phyloP scores from a whole-genome alignment of 53 echinoderm and acorn worm species.

The Glandiceps talaboti region DNA sequence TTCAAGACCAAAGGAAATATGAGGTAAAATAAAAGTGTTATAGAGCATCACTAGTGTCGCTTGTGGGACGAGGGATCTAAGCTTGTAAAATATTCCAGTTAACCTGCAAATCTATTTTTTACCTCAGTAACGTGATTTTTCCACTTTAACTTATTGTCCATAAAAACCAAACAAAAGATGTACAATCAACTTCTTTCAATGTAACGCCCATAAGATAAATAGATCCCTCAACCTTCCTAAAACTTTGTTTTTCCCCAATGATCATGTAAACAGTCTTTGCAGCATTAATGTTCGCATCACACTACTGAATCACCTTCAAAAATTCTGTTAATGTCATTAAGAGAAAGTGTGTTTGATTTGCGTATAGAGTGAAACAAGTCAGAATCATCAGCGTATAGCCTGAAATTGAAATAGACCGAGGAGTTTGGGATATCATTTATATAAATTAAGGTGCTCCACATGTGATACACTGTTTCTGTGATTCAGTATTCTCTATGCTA shows the following conservation, averaged over 20 bases:
- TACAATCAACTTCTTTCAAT: background rate
- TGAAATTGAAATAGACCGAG: background rate
- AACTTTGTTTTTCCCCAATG: background rate
- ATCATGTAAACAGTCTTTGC: background rate
- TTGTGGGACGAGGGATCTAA: background rate
- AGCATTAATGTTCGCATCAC: background rate
- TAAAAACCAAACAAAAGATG: background rate
- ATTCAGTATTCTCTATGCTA: no score
- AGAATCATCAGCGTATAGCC: background rate
- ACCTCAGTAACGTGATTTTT: background rate
- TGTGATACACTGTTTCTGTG: no score
- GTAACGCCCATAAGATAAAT: background rate
- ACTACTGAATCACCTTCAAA: background rate
- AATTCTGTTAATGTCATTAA: background rate
- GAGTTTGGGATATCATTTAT: background rate
- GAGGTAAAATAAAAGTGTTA: background rate
- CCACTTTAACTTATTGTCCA: background rate
- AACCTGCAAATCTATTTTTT: background rate
- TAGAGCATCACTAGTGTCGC: background rate
- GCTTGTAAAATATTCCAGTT: background rate
- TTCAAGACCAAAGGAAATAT: background rate
- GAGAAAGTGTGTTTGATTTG: background rate
- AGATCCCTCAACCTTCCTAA: background rate
- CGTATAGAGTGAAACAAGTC: background rate
- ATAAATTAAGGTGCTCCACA: no score